Evolutionary conservation across 2,888 invertebrate genomes (phyloP).

Genomic region (Graphium colonna): DNA sequence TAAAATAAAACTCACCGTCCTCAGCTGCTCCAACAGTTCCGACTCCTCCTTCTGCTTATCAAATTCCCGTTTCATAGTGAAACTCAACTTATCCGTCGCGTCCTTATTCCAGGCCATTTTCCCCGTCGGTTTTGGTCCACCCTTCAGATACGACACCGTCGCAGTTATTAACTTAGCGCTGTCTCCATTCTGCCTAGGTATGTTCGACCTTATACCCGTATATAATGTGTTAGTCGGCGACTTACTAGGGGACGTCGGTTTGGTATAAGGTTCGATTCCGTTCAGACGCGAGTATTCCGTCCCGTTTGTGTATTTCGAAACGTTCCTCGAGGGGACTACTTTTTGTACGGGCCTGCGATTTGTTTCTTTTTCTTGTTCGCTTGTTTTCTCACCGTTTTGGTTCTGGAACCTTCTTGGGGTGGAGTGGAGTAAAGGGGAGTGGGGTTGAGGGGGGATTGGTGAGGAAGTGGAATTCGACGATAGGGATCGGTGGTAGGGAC

Average conservation of each 20-base stretch:
- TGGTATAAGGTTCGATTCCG: slow-evolving; percentile 76
- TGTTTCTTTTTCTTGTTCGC: too few relatives aligned
- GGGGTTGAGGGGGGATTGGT: slow-evolving; percentile 56
- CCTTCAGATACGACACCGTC: slow-evolving; percentile 80
- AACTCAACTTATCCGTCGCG: slow-evolving; percentile 88
- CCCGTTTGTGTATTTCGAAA: slow-evolving; percentile 70
- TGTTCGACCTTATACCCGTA: slow-evolving; percentile 43
- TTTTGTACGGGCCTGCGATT: slow-evolving; percentile 88
- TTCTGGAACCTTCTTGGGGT: slow-evolving; percentile 71
- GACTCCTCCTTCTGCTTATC: slow-evolving; percentile 94
- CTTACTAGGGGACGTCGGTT: slow-evolving; percentile 84
- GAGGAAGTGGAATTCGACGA: slow-evolving; percentile 53
- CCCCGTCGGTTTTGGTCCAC: slow-evolving; percentile 64
- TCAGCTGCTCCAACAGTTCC: slow-evolving; percentile 90
- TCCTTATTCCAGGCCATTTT: slow-evolving; percentile 88
- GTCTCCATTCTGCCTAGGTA: slow-evolving; percentile 58
- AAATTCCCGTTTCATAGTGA: slow-evolving; percentile 95
- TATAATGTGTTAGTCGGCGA: slow-evolving; percentile 72
- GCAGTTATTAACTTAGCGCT: slow-evolving; percentile 78
- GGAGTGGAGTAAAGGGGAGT: slow-evolving; percentile 69
- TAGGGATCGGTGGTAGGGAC: slow-evolving; percentile 53
- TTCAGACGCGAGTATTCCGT: slow-evolving; percentile 57
- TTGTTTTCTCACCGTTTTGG: slow-evolving; percentile 62
- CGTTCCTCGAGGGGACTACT: slow-evolving; percentile 88
- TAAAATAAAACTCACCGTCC: slow-evolving; percentile 83